Evolutionary conservation across 1,140 invertebrate species (phyloP), one percentile per base, ranked within the genome.

Genomic region (Aphelenchoides fujianensis): DNA sequence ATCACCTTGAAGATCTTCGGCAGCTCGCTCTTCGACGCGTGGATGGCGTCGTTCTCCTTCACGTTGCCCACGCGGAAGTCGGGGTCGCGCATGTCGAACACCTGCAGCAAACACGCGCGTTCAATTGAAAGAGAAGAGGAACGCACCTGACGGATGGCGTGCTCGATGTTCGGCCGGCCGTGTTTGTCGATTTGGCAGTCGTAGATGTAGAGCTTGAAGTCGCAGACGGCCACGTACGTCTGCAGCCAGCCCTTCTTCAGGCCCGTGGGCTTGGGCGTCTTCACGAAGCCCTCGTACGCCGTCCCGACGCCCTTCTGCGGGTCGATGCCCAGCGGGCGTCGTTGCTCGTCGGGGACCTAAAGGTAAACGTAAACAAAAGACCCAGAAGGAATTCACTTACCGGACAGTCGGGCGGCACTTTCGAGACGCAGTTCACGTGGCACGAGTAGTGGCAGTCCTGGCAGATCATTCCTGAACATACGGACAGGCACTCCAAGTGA

Each of bases 1-100:
- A 88, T 90, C 86, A 98, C 93, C 89, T 94, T 92, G 89, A 99
- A 98, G 88, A 99, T 99, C 87, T 95, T 97, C 72, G 95, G 94
- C 86, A 99, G 93, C 89, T 99, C 96, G 84, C 95, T 95, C 84
- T 97, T 97, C 79, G 92, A 94, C 12, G 96, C 96, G 87, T 99
- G 96, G 85, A 98, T 98, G 55, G 98, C 96, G 88, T 98, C 96
- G 54, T 91, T 93, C 81, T 97, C 95, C 73, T 91, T 89, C 2
- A 98, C 96, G 59, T 92, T 92, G 79, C 91, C 91, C 53, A 98
- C 95, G 72, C 91, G 91, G 87, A 99, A 99, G 76, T 97, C 92
- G 53, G 94, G 91, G 71, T 69, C 68, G 3, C 67, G 67, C 67
- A 69, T 71, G 61, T 93, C 85, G 3, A 94, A 92, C 76, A 79